Evolutionary conservation across 35 echinoderm and acorn worm genomes (phyloP).

Genomic region (Apostichopus californicus): DNA sequence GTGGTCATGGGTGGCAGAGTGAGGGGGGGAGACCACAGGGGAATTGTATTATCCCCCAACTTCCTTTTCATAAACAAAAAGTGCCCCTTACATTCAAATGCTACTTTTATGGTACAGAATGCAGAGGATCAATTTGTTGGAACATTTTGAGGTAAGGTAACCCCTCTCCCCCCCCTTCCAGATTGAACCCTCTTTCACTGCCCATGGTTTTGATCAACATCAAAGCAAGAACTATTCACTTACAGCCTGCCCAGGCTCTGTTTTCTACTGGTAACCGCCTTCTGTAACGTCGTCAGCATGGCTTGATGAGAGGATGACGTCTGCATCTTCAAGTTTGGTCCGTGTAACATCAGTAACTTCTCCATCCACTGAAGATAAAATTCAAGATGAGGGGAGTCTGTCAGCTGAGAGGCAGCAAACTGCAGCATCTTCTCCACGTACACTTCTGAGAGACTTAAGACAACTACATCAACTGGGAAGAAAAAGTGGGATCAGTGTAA

Average conservation of each 20-base stretch:
- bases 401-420: constrained; percentile 73
- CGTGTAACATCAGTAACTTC: constrained; percentile 66
- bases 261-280: constrained; percentile 51
- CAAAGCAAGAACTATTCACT: constrained; percentile 10
- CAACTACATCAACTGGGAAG: constrained; percentile 77
- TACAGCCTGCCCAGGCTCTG: constrained; percentile 86
- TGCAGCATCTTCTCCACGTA: constrained; percentile 88
- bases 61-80: too few species aligned
- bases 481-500: not conserved
- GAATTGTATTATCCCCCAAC: too few species aligned
- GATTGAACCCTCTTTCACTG: too few species aligned
- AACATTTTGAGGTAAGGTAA: too few species aligned
- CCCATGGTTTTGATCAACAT: too few species aligned
- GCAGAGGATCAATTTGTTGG: too few species aligned
- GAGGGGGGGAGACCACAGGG: too few species aligned
- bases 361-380: constrained; percentile 85
- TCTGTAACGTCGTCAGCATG: constrained; percentile 79
- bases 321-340: constrained; percentile 70
- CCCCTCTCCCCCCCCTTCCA: too few species aligned
- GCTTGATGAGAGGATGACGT: constrained; percentile 69
- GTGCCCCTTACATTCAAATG: too few species aligned
- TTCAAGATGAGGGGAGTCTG: constrained; percentile 75
- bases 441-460: constrained; percentile 61
- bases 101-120: too few species aligned
- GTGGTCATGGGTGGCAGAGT: too few species aligned